These are phyloP conservation scores for Falcunculus frontatus DNA, from an alignment of 2,113 vertebrate species.

Conservation along the genomic window DNA sequence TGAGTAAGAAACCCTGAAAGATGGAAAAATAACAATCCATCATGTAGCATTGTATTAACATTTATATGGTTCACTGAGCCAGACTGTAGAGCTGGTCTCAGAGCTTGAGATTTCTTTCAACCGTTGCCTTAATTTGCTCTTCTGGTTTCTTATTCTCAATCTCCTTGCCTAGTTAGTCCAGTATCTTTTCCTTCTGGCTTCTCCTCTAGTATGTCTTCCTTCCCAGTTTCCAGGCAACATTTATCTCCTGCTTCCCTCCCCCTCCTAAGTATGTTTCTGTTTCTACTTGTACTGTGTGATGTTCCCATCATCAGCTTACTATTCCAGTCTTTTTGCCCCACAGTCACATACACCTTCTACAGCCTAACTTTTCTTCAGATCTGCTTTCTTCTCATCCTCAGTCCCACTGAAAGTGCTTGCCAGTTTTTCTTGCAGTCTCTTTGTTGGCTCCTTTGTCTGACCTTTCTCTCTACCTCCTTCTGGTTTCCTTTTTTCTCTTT, in stretches of 20 bases:
- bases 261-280: not conserved
- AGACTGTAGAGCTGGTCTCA: not conserved
- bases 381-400: conserved; percentile 20
- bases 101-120: not conserved
- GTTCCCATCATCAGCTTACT: conserved; percentile 11
- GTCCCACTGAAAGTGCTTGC: conserved; percentile 1
- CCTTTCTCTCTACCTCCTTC: not conserved
- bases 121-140: not conserved
- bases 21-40: not conserved
- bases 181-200: conserved; percentile 19
- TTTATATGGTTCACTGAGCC: not conserved
- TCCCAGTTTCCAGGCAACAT: conserved; percentile 14
- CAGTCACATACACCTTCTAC: not conserved
- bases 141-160: not conserved
- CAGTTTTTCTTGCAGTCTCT: conserved; percentile 25
- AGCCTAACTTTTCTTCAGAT: not conserved
- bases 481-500: not conserved
- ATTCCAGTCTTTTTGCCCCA: not conserved
- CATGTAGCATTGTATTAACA: not conserved
- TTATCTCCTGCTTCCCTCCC: not conserved
- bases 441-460: conserved; percentile 21
- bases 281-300: conserved; percentile 30
- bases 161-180: conserved; percentile 7
- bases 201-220: conserved; percentile 9
- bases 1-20: not conserved